Percentiles rank a stretch among this genome's conserved stretches.
These are phyloP conservation scores for Rotaria sp. DNA, from an alignment of 2,888 invertebrate genomes.

Conservation along the genomic window DNA sequence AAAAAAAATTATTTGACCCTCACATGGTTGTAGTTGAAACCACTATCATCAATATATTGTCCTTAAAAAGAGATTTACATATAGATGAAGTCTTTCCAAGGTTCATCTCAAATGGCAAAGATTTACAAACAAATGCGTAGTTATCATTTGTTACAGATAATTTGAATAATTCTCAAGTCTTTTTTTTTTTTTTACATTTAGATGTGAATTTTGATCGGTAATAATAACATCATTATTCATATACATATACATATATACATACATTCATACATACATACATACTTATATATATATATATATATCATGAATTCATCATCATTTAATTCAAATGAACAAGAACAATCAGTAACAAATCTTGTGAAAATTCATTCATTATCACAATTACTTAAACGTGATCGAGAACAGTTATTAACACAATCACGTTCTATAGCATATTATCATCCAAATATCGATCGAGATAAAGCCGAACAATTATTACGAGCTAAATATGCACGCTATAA, in stretches of 20 bases:
- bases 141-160: not conserved
- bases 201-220: not conserved
- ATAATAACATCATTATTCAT: not conserved
- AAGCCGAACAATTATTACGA: constrained; percentile 37
- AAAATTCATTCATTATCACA: constrained; percentile 19
- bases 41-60: not conserved
- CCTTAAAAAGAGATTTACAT: constrained; percentile 13
- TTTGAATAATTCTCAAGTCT: not conserved
- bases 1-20: not conserved
- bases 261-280: too few species aligned
- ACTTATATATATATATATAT: too few species aligned
- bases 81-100: not conserved
- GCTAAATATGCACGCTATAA: constrained; percentile 32
- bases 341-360: constrained; percentile 13
- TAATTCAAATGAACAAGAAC: constrained; percentile 17
- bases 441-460: constrained; percentile 34
- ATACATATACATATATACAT: too few species aligned
- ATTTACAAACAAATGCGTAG: not conserved
- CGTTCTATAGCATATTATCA: constrained; percentile 33
- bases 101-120: constrained; percentile 6
- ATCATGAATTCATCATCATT: not conserved
- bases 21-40: constrained; percentile 3
- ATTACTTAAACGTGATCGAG: constrained; percentile 16
- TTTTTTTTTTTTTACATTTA: not conserved
- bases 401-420: constrained; percentile 4